Evolutionary conservation across 2,113 vertebrate genomes (phyloP), one percentile per base, ranked within the genome.

Genomic region (Dolichotis patagonum): DNA sequence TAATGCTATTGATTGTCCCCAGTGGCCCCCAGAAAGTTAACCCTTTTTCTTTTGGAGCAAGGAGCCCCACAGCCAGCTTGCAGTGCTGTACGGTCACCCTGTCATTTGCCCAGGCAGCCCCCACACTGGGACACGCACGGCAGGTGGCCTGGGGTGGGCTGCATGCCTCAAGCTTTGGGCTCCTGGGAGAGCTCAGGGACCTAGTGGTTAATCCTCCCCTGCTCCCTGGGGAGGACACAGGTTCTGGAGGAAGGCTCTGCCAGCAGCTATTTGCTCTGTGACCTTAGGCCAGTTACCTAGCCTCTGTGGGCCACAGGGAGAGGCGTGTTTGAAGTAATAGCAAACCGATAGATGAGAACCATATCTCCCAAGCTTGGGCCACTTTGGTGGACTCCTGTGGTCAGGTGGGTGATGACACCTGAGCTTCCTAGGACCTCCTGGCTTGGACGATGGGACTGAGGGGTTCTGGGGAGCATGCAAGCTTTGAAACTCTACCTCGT

Each of bases 91-190:
- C 16, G 4, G 32, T 24, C 32, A 20, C 28, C 30, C 43, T 0
- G 9, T 13, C 11, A 0, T 2, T 0, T 0, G 2, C 22, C 56
- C 63, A 20, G 26, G 83, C 1, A 43, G 67, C 5, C 49, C 13
- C 78, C 1, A 20, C n/a, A 7, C 1, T 5, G 54, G 28, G 77
- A 41, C 28, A 19, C 1, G 0, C 0, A 1, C 3, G n/a, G 28
- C 17, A 12, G 20, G 69, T n/a, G 41, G 7, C 1, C 0, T 4
- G 63, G 69, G 9, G 6, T 1, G 1, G 6, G 22, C 8, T 7
- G 5, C 5, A 16, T 26, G 30, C 13, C 4, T 7, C 20, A 6
- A 46, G 49, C 43, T 71, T 71, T 17, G 30, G 73, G 56, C 43
- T 75, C 56, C 2, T 0, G 0, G 30, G 8, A 12, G 89, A 54